Evolutionary conservation across 2,888 invertebrate species (phyloP), one percentile per base, ranked within the genome.

Genomic region (Tuberolachnus salignus): DNA sequence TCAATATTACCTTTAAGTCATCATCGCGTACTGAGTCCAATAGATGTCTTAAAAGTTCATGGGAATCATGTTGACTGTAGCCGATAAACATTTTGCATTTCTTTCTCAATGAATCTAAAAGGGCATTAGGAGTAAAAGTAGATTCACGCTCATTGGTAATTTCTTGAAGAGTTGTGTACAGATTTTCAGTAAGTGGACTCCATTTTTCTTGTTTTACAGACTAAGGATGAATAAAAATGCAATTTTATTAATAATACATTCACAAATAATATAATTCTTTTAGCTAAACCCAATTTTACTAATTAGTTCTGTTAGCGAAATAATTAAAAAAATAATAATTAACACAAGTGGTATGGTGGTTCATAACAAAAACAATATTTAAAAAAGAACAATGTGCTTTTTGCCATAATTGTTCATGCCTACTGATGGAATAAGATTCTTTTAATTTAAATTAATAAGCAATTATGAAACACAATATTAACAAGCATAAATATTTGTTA

Each of bases 1-100:
- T 44, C 34, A 46, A 80, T 13, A 67, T 44, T 84, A 87, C 87
- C 83, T 84, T 85, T 6, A 86, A 83, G 84, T 91, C 91, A 83
- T 91, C 90, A 64, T 86, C 91, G 86, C 93, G 90, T 82, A 97
- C 93, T 82, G 92, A 92, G 86, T 98, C 97, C 71, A 98, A 87
- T 66, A 98, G 87, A 86, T 95, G 94, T 74, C 98, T 87, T 21
- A 99, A 88, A 78, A 98, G 87, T 86, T 99, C 98, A 84, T 99
- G 98, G 0, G 98, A 92, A 85, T 99, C 98, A 84, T 99, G 98
- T 84, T 99, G 98, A 83, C 96, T 94, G 2, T 93, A 95, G 13
- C 96, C 96, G 72, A 93, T 92, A 85, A 97, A 98, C 85, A 96
- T 92, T 0, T 94, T 92, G 84, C 83, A 83, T 59, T 83, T 83